These are phyloP conservation scores for Coenonympha glycerion DNA, from an alignment of 2,888 invertebrate genomes.

Conservation along the genomic window DNA sequence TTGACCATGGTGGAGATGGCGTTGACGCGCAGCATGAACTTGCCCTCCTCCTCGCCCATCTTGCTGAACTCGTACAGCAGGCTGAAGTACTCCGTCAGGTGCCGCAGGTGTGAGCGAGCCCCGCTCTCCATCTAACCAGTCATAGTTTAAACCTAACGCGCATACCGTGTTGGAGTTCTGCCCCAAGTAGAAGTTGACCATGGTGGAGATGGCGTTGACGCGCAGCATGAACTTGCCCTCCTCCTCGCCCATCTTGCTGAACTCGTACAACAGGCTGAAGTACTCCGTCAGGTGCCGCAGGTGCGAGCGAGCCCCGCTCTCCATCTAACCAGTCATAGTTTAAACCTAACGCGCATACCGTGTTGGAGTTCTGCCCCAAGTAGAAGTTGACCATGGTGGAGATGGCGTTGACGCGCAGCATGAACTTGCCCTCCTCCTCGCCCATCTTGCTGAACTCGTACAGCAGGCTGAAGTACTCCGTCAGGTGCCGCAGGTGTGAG, in stretches of 20 bases:
- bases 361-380: slow-evolving; percentile 54
- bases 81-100: slow-evolving; percentile 94
- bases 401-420: slow-evolving; percentile 90
- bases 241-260: slow-evolving; percentile 96
- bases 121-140: slow-evolving; percentile 84
- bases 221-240: slow-evolving; percentile 91
- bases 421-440: slow-evolving; percentile 92
- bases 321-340: slow-evolving; percentile 74
- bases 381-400: slow-evolving; percentile 94
- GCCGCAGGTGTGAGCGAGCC: slow-evolving; percentile 88
- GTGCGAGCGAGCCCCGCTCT: slow-evolving; percentile 90
- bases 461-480: slow-evolving; percentile 93
- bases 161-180: slow-evolving; percentile 35
- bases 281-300: slow-evolving; percentile 93
- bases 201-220: slow-evolving; percentile 90
- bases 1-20: slow-evolving; percentile 93
- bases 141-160: slow-evolving; percentile 3
- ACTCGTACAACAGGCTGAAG: slow-evolving; percentile 93
- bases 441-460: slow-evolving; percentile 97
- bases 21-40: slow-evolving; percentile 89
- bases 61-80: slow-evolving; percentile 94
- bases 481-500: slow-evolving; percentile 89
- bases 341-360: slow-evolving; percentile 38
- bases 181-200: slow-evolving; percentile 92
- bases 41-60: slow-evolving; percentile 95